Conservation (phyloP, 2,113 vertebrate genomes). For the Galeopterus variegatus region DNA sequence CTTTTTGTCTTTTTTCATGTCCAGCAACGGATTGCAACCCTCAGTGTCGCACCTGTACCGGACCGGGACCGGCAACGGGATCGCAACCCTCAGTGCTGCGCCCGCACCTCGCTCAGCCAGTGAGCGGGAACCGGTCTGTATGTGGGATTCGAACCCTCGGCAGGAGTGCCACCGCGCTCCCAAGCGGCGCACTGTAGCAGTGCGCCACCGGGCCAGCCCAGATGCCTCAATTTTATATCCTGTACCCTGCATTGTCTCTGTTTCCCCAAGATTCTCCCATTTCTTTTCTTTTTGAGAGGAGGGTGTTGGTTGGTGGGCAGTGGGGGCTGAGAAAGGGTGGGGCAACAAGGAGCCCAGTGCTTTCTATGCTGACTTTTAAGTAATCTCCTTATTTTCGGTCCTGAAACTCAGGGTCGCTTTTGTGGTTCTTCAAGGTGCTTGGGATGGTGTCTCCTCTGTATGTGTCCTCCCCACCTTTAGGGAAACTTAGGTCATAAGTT, state of each 20-base stretch:
- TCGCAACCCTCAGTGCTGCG: too few species aligned
- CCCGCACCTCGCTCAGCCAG: too few species aligned
- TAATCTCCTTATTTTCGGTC: background rate
- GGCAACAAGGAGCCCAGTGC: background rate
- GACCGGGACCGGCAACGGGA: too few species aligned
- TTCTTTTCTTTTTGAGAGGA: background rate
- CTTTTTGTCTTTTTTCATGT: too few species aligned
- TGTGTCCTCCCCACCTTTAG: background rate
- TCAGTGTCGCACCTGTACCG: too few species aligned
- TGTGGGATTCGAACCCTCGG: too few species aligned
- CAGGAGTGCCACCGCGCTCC: too few species aligned
- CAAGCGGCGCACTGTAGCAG: too few species aligned
- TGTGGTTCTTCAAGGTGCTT: background rate
- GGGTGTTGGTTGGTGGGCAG: background rate
- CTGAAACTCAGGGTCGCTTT: background rate
- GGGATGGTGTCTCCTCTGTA: background rate
- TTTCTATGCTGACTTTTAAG: background rate
- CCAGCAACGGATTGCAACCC: too few species aligned
- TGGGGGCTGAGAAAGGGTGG: background rate
- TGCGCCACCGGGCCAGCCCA: too few species aligned
- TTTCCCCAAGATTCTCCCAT: background rate
- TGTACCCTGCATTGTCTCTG: background rate
- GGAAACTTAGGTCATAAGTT: background rate
- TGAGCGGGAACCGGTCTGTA: too few species aligned
- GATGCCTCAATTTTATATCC: conserved; percentile 10